A percentile compares a stretch with the other conserved stretches of the same genome.
Evolutionary conservation across 2,113 vertebrate species (phyloP).

Genomic region (Cephalophus harveyi): DNA sequence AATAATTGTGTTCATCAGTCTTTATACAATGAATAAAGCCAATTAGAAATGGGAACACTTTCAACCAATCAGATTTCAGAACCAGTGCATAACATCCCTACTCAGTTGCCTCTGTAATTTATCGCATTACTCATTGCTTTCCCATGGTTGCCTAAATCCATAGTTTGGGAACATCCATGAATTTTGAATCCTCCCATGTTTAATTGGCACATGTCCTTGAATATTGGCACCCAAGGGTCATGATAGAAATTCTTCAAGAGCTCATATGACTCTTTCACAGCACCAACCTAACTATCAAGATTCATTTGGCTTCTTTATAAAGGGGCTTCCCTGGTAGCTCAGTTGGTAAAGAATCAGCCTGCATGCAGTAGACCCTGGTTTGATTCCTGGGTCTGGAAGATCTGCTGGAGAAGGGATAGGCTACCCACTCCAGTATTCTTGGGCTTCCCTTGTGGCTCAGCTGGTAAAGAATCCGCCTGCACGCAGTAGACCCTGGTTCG

Average conservation of each 20-base stretch:
- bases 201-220: not conserved
- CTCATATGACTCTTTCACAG: not conserved
- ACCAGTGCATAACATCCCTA: constrained; percentile 13
- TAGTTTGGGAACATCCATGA: not conserved
- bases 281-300: not conserved
- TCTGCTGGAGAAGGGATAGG: not conserved
- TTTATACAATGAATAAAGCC: constrained; percentile 61
- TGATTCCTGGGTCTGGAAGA: not conserved
- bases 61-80: constrained; percentile 55
- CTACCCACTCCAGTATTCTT: not conserved
- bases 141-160: not conserved
- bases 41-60: constrained; percentile 54
- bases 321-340: not conserved
- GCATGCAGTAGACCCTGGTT: not conserved
- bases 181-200: not conserved
- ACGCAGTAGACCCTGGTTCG: not conserved
- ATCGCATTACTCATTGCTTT: not conserved
- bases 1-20: constrained; percentile 72
- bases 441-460: not conserved
- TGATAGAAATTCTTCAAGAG: not conserved
- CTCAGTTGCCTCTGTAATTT: not conserved
- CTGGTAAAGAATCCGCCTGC: not conserved
- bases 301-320: not conserved
- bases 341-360: not conserved
- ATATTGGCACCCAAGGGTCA: not conserved